Percentiles rank a stretch among this genome's conserved stretches.
Evolutionary conservation across 2,113 vertebrate genomes (phyloP).

Genomic region (Craseonycteris thonglongyai): DNA sequence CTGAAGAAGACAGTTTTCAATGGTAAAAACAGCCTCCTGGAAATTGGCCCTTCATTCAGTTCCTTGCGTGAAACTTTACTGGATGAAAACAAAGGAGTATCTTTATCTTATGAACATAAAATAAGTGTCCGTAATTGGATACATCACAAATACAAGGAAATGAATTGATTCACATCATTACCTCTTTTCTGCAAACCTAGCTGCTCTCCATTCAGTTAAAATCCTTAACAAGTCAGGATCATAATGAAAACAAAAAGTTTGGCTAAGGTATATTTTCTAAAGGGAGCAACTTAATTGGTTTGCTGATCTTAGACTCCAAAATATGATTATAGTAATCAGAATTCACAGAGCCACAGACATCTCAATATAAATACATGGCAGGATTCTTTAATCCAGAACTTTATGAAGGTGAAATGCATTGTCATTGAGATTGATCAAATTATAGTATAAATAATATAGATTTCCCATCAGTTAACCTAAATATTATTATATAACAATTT

Average conservation of each 20-base stretch:
- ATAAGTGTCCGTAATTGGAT: constrained; percentile 19
- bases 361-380: neutral
- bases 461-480: neutral
- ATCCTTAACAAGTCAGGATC: neutral
- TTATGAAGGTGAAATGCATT: neutral
- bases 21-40: constrained; percentile 43
- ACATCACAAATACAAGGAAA: neutral
- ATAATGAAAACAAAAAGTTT: neutral
- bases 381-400: neutral
- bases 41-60: constrained; percentile 51
- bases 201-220: constrained; percentile 12
- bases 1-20: constrained; percentile 35
- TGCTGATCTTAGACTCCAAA: neutral
- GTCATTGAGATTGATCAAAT: neutral
- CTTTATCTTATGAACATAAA: constrained; percentile 37
- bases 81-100: constrained; percentile 47
- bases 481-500: neutral
- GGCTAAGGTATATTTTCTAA: neutral
- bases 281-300: neutral
- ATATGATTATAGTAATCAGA: neutral
- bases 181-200: neutral
- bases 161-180: constrained; percentile 12
- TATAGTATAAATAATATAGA: neutral
- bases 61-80: neutral
- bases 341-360: neutral